Percentiles rank a stretch among this genome's conserved stretches.
Evolutionary conservation across 2,797 vertebrate genomes (phyloP).

Genomic region (Neomorphus geoffroyi): DNA sequence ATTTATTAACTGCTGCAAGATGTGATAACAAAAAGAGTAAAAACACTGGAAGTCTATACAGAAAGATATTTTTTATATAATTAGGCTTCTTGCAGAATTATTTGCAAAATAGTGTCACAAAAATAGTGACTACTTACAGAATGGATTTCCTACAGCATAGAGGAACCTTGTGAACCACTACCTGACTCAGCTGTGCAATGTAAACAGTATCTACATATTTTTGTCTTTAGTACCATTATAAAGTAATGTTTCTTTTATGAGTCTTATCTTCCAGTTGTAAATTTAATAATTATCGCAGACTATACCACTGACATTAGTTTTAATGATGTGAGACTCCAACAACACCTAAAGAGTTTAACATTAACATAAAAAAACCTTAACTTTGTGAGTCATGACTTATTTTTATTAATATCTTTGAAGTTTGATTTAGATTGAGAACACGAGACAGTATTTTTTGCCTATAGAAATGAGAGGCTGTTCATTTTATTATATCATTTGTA

Average conservation of each 20-base stretch:
- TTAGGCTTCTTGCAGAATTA: background rate
- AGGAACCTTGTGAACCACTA: background rate
- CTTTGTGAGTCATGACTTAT: conserved; percentile 58
- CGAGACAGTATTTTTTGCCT: conserved; percentile 19
- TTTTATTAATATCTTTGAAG: conserved; percentile 44
- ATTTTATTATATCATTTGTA: conserved; percentile 28
- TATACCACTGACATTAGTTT: conserved; percentile 13
- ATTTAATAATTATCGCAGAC: conserved; percentile 38
- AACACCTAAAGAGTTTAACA: conserved; percentile 53
- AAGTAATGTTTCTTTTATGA: conserved; percentile 30
- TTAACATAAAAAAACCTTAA: conserved; percentile 58
- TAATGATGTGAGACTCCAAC: conserved; percentile 57
- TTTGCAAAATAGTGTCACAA: background rate
- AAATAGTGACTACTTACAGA: background rate
- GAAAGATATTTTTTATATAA: background rate
- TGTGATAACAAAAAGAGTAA: background rate
- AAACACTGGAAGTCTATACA: background rate
- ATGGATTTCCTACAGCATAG: background rate
- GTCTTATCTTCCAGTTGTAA: conserved; percentile 31
- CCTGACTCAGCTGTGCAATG: background rate
- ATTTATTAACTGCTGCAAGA: background rate
- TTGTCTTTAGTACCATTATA: background rate
- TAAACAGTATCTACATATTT: conserved; percentile 35
- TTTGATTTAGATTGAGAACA: conserved; percentile 24
- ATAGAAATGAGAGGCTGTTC: conserved; percentile 3